Conservation (phyloP, 2,113 vertebrate species). For the Diglossa brunneiventris region DNA sequence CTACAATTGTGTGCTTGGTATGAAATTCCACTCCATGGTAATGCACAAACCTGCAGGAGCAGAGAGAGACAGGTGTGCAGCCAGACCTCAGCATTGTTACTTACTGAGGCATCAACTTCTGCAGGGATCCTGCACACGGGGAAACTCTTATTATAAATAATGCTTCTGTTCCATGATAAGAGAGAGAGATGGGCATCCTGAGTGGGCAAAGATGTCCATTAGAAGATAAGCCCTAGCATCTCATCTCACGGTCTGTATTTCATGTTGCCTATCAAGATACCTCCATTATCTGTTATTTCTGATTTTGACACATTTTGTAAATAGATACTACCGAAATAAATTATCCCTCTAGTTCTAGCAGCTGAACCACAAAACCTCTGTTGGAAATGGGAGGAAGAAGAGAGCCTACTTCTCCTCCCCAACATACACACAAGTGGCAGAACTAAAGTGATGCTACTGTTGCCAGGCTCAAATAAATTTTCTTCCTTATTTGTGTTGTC, state of each 20-base stretch:
- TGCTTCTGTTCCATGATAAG: not conserved
- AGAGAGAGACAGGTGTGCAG: accelerated
- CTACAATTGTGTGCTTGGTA: not conserved
- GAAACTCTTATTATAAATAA: not conserved
- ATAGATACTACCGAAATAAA: not conserved
- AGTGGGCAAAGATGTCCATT: not conserved
- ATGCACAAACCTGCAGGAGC: not conserved
- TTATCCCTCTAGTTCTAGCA: not conserved
- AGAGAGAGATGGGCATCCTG: not conserved
- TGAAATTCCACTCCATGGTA: accelerated
- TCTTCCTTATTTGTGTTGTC: not conserved
- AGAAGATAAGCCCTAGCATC: not conserved
- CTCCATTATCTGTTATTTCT: not conserved
- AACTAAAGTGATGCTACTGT: not conserved
- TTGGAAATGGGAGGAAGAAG: not conserved
- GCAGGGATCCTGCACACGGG: not conserved
- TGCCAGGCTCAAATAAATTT: not conserved
- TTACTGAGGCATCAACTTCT: not conserved
- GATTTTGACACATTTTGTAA: not conserved
- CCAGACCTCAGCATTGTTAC: not conserved
- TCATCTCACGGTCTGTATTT: not conserved
- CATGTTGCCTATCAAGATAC: not conserved
- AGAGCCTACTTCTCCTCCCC: not conserved
- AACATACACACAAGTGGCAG: not conserved
- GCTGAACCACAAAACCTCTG: not conserved